A percentile compares a stretch with the other conserved stretches of the same genome.
Evolutionary conservation across 2,113 vertebrate species (phyloP).

Genomic region (Pyrgilauda ruficollis): DNA sequence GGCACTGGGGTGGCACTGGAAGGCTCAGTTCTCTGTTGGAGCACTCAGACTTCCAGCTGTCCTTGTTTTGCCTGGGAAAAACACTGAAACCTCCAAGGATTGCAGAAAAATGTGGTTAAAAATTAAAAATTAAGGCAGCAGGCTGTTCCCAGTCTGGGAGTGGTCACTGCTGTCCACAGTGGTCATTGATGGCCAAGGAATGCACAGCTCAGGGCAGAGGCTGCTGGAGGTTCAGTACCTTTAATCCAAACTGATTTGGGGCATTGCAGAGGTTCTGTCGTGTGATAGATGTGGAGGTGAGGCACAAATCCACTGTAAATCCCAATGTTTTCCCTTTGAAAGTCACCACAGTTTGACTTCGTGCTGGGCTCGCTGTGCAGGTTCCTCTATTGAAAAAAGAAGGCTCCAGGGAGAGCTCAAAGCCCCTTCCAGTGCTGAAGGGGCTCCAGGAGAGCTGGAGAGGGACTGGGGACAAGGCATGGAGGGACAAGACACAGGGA

Average conservation of each 20-base stretch:
- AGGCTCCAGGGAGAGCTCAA: neutral
- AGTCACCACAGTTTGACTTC: neutral
- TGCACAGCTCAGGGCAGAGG: neutral
- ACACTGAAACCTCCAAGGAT: too few species aligned
- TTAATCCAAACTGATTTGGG: neutral
- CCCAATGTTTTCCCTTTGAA: neutral
- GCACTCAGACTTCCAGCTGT: neutral
- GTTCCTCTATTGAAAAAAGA: neutral
- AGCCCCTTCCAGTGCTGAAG: accelerated
- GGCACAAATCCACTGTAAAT: accelerated
- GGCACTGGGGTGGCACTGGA: neutral
- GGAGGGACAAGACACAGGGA: neutral
- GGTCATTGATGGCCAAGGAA: neutral
- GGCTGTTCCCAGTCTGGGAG: neutral
- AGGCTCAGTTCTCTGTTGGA: neutral
- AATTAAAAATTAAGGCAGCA: neutral
- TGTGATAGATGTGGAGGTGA: neutral
- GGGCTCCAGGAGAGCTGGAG: neutral
- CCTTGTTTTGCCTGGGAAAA: neutral
- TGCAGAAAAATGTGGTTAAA: neutral
- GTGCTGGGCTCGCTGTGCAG: accelerated
- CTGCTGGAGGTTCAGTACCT: neutral
- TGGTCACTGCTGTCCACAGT: neutral
- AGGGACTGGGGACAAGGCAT: accelerated
- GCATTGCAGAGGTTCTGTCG: neutral